Conservation (phyloP, 2,797 vertebrate genomes). For the Macrochelys suwanniensis region DNA sequence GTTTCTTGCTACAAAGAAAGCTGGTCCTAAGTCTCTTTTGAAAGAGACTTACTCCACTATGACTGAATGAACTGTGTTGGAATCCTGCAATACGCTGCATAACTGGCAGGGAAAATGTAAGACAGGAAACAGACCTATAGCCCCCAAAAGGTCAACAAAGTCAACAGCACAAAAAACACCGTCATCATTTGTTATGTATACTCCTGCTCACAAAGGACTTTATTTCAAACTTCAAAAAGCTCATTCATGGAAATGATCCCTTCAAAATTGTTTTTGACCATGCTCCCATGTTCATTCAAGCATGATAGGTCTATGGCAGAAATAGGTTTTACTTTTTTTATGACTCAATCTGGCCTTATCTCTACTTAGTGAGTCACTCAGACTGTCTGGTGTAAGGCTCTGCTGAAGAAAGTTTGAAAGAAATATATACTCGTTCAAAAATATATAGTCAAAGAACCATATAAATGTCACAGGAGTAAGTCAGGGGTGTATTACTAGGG, state of each 20-base stretch:
- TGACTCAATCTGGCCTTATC: constrained; percentile 41
- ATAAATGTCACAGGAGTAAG: not conserved
- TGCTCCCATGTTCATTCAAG: constrained; percentile 44
- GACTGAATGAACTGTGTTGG: not conserved
- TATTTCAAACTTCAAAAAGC: constrained; percentile 50
- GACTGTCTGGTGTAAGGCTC: not conserved
- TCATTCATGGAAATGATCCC: constrained; percentile 43
- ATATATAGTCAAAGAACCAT: not conserved
- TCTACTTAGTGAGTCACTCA: constrained; percentile 27
- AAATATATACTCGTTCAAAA: not conserved
- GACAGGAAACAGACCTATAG: not conserved
- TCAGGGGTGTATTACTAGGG: not conserved
- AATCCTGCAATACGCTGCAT: not conserved
- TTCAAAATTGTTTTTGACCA: constrained; percentile 52
- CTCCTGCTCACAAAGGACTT: constrained; percentile 16
- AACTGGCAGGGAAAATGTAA: constrained; percentile 33
- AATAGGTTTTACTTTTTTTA: constrained; percentile 44
- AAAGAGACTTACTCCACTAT: not conserved
- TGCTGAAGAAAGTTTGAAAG: constrained; percentile 19
- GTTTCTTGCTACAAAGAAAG: constrained; percentile 3
- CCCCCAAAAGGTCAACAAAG: not conserved
- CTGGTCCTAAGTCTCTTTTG: not conserved
- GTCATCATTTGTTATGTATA: not conserved
- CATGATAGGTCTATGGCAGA: constrained; percentile 28
- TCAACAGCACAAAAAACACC: not conserved